Evolutionary conservation across 2,888 invertebrate species (phyloP).

Genomic region (Bombylius major): DNA sequence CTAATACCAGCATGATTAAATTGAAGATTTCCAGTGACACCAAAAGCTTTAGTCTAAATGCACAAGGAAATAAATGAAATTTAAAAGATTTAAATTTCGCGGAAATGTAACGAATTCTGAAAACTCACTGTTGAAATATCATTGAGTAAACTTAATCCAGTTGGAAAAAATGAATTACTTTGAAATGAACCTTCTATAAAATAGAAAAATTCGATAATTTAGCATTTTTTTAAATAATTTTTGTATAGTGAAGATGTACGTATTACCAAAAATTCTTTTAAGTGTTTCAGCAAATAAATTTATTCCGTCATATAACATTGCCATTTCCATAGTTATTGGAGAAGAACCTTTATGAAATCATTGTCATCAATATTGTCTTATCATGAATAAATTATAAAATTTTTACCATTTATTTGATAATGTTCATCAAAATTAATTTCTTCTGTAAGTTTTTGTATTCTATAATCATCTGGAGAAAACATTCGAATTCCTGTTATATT

Average conservation of each 20-base stretch:
- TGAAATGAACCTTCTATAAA: not conserved
- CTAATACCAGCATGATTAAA: constrained; percentile 67
- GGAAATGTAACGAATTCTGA: not conserved
- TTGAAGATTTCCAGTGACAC: constrained; percentile 60
- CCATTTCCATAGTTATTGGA: constrained; percentile 48
- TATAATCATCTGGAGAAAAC: constrained; percentile 45
- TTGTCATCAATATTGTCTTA: too few relatives aligned
- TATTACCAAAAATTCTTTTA: constrained; percentile 43
- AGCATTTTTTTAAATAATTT: too few relatives aligned
- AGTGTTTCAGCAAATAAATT: constrained; percentile 65
- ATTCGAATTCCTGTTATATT: constrained; percentile 67
- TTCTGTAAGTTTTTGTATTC: constrained; percentile 39
- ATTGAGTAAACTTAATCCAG: not conserved
- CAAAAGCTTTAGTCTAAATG: constrained; percentile 31
- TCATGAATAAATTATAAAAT: too few relatives aligned
- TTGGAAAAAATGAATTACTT: not conserved
- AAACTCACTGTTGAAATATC: not conserved
- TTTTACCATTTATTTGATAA: constrained; percentile 5
- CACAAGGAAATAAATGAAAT: not conserved
- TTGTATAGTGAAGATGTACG: constrained; percentile 7
- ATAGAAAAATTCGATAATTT: too few relatives aligned
- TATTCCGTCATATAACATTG: constrained; percentile 75
- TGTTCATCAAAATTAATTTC: constrained; percentile 17
- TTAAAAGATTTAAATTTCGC: too few relatives aligned
- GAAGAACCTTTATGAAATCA: constrained; percentile 21